Evolutionary conservation across 2,113 vertebrate species (phyloP).

Genomic region (Oryzias celebensis): DNA sequence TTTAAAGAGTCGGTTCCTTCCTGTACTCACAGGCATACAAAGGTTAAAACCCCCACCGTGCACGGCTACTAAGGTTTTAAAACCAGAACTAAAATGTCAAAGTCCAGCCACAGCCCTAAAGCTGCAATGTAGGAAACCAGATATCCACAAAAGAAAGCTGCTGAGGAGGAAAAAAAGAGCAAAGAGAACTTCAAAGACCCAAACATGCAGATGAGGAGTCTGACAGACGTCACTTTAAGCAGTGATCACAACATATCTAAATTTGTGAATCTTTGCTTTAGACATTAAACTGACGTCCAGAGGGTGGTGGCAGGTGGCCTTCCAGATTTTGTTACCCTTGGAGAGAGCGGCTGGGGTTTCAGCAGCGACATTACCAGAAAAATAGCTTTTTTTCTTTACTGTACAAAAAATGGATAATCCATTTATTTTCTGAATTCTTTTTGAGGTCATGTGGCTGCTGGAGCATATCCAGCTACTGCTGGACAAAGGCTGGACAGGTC

Average conservation of each 20-base stretch:
- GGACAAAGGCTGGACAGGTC: no score
- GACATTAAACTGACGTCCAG: slow-evolving; percentile 25
- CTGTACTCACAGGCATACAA: slow-evolving; percentile 57
- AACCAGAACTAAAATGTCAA: slow-evolving; percentile 63
- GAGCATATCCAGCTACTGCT: no score
- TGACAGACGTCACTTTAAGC: slow-evolving; percentile 51
- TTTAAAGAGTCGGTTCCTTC: slow-evolving; percentile 67
- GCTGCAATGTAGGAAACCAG: slow-evolving; percentile 57
- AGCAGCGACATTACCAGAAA: not conserved
- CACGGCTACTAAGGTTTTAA: slow-evolving; percentile 57
- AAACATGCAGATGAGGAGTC: slow-evolving; percentile 53
- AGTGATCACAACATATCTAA: slow-evolving; percentile 31
- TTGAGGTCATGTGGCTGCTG: no score
- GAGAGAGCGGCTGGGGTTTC: slow-evolving; percentile 15
- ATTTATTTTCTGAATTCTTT: no score
- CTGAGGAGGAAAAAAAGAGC: slow-evolving; percentile 1
- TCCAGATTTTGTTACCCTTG: slow-evolving; percentile 49
- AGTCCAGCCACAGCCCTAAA: slow-evolving; percentile 44
- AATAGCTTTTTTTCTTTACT: not conserved
- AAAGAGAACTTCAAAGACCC: slow-evolving; percentile 45
- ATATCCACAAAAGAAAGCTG: slow-evolving; percentile 60
- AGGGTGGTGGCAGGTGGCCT: slow-evolving; percentile 65
- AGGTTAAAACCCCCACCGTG: slow-evolving; percentile 63
- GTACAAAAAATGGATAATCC: no score
- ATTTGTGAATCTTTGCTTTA: slow-evolving; percentile 56